A percentile compares a stretch with the other conserved stretches of the same genome.
Conservation (phyloP, 1,140 invertebrate species). For the Holcopasites calliopsidis region DNA sequence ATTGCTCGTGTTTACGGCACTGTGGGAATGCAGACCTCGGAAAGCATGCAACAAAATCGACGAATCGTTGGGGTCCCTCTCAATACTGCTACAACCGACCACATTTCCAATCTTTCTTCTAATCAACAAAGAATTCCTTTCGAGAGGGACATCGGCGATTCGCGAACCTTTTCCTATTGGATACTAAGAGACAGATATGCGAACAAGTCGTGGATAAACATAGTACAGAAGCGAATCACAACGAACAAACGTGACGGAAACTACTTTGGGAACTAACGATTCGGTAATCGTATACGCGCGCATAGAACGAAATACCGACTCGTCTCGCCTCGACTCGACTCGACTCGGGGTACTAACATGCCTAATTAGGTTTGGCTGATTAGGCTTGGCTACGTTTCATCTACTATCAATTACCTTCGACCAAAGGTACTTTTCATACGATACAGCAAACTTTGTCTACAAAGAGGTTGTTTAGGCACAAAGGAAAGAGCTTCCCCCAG, state of each 20-base stretch:
- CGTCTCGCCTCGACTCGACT: too few relatives aligned
- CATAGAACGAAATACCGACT: too few relatives aligned
- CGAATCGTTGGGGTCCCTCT: slow-evolving; percentile 20
- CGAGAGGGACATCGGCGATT: slow-evolving; percentile 34
- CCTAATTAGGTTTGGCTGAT: slow-evolving; percentile 13
- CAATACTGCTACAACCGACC: neutral
- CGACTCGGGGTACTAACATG: slow-evolving; percentile 14
- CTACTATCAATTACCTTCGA: slow-evolving; percentile 6
- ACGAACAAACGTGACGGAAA: slow-evolving; percentile 29
- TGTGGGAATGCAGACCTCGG: slow-evolving; percentile 51
- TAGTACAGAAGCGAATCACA: slow-evolving; percentile 33
- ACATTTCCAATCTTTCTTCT: neutral
- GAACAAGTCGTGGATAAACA: slow-evolving; percentile 39
- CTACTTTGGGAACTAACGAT: slow-evolving; percentile 1
- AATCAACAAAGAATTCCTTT: neutral
- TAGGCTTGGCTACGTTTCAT: slow-evolving; percentile 6
- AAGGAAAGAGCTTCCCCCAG: neutral
- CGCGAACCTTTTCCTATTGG: neutral
- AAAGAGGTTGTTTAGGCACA: too few relatives aligned
- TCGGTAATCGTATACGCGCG: neutral
- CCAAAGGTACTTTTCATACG: slow-evolving; percentile 5
- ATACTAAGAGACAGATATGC: slow-evolving; percentile 47
- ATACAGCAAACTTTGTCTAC: too few relatives aligned
- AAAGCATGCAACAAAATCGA: slow-evolving; percentile 51
- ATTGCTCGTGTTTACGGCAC: slow-evolving; percentile 41